Evolutionary conservation across 2,113 vertebrate species (phyloP).

Genomic region (Rissa tridactyla): DNA sequence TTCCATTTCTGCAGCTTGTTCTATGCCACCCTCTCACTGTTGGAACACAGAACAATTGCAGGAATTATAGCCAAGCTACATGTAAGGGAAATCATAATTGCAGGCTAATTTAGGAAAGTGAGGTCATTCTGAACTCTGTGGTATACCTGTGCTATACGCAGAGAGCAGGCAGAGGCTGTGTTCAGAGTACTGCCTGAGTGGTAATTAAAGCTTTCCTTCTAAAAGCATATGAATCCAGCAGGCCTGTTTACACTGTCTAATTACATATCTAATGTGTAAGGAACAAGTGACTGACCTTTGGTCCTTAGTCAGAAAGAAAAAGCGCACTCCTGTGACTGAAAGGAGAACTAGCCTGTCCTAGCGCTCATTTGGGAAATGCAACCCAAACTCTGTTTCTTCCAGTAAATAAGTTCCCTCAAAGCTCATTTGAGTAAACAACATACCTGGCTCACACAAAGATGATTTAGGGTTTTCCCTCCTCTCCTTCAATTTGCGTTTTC

Average conservation of each 20-base stretch:
- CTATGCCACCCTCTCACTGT: background rate
- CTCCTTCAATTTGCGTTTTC: background rate
- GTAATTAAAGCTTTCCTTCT: background rate
- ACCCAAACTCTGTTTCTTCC: background rate
- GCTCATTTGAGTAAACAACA: background rate
- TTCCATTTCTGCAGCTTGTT: background rate
- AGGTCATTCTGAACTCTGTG: background rate
- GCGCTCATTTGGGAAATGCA: background rate
- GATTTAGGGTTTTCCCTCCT: background rate
- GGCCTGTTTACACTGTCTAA: background rate
- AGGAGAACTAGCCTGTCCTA: background rate
- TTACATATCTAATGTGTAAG: background rate
- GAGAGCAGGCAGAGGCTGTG: background rate
- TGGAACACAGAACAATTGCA: background rate
- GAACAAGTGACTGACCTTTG: background rate
- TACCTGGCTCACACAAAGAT: background rate
- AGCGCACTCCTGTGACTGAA: background rate
- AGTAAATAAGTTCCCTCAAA: background rate
- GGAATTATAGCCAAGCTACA: background rate
- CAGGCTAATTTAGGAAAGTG: background rate
- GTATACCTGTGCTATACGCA: background rate
- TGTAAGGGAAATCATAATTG: background rate
- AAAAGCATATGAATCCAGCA: background rate
- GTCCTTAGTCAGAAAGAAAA: background rate
- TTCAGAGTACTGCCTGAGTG: background rate